These are phyloP conservation scores for Fragum whitleyi DNA, from an alignment of 2,888 invertebrate genomes.

Conservation along the genomic window DNA sequence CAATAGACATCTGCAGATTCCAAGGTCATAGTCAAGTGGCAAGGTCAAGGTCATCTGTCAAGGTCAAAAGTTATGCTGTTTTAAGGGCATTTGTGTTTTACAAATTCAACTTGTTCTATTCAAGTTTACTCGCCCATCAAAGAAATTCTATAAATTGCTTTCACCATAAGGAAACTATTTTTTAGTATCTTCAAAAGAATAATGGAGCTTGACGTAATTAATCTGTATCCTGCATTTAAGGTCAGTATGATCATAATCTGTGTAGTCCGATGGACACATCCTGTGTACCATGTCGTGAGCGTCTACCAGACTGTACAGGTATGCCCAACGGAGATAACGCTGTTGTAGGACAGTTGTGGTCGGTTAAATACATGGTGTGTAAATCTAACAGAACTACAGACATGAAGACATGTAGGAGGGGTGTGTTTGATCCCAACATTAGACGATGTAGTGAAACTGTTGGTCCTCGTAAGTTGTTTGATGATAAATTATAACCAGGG, in stretches of 20 bases:
- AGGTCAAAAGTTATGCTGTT: no score
- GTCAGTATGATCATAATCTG: conserved; percentile 65
- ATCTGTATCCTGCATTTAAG: conserved; percentile 51
- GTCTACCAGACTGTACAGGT: conserved; percentile 62
- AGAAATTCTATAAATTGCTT: no score
- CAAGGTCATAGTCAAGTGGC: no score
- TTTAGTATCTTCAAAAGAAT: no score
- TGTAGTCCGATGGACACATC: conserved; percentile 42
- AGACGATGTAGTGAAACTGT: conserved; percentile 47
- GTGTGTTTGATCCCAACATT: conserved; percentile 58
- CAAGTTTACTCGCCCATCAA: no score
- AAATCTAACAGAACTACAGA: conserved; percentile 59
- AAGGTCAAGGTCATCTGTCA: no score
- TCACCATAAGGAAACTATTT: no score
- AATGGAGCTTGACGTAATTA: no score
- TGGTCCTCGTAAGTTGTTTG: conserved; percentile 47
- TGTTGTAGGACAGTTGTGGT: conserved; percentile 59
- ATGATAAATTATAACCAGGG: no score
- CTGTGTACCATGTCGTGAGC: conserved; percentile 68
- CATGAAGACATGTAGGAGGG: conserved; percentile 48
- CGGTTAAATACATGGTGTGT: conserved; percentile 59
- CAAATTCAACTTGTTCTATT: no score
- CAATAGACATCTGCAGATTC: no score
- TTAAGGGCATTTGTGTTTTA: no score
- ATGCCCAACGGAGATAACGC: conserved; percentile 59